A percentile compares a stretch with the other conserved stretches of the same genome.
Evolutionary conservation across 1,140 invertebrate species (phyloP).

Genomic region (Anadara kagoshimensis): DNA sequence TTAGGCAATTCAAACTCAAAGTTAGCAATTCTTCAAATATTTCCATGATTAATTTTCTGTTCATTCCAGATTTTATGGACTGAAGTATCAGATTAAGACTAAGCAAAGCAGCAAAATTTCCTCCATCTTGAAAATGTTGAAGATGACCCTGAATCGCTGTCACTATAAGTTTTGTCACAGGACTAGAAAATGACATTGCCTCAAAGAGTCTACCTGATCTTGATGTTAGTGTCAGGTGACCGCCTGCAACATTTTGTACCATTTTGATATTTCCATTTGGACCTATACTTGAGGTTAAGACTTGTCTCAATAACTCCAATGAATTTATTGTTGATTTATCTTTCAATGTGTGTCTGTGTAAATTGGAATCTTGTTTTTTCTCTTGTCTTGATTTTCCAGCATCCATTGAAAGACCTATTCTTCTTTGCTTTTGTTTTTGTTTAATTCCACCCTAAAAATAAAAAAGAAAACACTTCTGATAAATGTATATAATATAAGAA

Average conservation of each 20-base stretch:
- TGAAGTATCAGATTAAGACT: slow-evolving; percentile 27
- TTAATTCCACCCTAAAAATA: not conserved
- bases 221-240: slow-evolving; percentile 42
- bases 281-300: slow-evolving; percentile 26
- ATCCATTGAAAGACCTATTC: not conserved
- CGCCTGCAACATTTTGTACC: slow-evolving; percentile 45
- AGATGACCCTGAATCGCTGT: slow-evolving; percentile 38
- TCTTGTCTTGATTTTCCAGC: too few species aligned
- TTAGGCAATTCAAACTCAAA: slow-evolving; percentile 22
- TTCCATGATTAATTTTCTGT: slow-evolving; percentile 23
- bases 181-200: slow-evolving; percentile 37
- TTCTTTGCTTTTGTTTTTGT: not conserved
- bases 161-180: slow-evolving; percentile 36
- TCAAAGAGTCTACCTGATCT: slow-evolving; percentile 33
- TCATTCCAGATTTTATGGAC: slow-evolving; percentile 18
- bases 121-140: slow-evolving; percentile 42
- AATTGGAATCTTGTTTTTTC: slow-evolving; percentile 3
- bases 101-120: slow-evolving; percentile 29
- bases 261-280: slow-evolving; percentile 41
- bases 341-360: slow-evolving; percentile 2
- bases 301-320: not conserved
- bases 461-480: too few species aligned
- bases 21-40: slow-evolving; percentile 38
- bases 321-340: slow-evolving; percentile 1
- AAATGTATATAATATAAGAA: too few species aligned